Evolutionary conservation across 2,797 vertebrate species (phyloP), one percentile per base, ranked within the genome.

Genomic region (Clangula hyemalis): DNA sequence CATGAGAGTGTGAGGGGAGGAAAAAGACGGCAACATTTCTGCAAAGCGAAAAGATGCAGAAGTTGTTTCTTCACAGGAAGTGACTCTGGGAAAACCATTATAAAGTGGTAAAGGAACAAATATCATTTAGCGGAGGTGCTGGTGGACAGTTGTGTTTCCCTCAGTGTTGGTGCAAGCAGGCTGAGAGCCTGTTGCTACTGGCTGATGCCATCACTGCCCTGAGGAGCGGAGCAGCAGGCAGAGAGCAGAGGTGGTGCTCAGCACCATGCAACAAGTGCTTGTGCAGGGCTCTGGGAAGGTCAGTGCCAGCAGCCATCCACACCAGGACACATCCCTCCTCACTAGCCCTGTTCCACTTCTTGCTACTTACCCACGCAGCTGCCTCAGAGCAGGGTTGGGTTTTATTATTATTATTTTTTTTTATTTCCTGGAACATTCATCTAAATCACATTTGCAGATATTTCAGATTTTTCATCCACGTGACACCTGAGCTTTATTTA

Each of bases 401-500:
- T 60, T 39, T 64, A 27, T 34, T 34, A 11, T 54, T 43, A 30
- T 32, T 32, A 41, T 65, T 86, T 69, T 78, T 56, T 68, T 25
- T 34, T 0, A 45, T 82, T 89, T 62, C 69, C 60, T 85, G 82
- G 89, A 92, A 91, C 87, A 81, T 93, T 91, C 94, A 73, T 85
- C 80, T 94, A 86, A 92, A 93, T 95, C 95, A 93, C 94, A 92
- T 93, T 96, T 94, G 78, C 83, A 91, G 96, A 86, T 96, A 94
- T 90, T 93, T 95, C 81, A 87, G 71, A 90, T 78, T 95, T 93
- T 95, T 96, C 85, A 78, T 91, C 70, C 90, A 92, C 91, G 51
- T 95, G 96, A 95, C 93, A 94, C 91, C 90, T 96, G 94, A 93
- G 96, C 93, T 96, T 97, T 95, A 95, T 97, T 97, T 96, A 93